Evolutionary conservation across 2,888 invertebrate species (phyloP).

Genomic region (Agriotes lineatus): DNA sequence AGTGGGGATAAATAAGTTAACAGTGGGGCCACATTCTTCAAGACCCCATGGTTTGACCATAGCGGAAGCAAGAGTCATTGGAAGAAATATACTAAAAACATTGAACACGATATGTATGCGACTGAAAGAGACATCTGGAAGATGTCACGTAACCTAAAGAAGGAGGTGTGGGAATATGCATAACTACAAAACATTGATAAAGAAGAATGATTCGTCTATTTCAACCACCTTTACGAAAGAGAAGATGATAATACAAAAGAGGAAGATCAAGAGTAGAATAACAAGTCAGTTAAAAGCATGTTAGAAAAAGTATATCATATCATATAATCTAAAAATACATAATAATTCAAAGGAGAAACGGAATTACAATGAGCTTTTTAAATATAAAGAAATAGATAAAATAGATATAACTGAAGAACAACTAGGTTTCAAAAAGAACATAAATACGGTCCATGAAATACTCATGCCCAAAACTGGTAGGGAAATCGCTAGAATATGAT

Average conservation of each 20-base stretch:
- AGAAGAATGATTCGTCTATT: neutral
- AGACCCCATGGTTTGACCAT: neutral
- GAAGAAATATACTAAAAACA: neutral
- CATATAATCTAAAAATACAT: neutral
- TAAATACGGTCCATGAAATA: too few relatives aligned
- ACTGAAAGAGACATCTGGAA: too few relatives aligned
- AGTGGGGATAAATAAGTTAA: neutral
- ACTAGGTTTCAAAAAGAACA: neutral
- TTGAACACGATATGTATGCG: too few relatives aligned
- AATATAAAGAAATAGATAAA: neutral
- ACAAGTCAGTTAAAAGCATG: neutral
- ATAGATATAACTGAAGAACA: neutral
- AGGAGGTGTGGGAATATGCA: too few relatives aligned
- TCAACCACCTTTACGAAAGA: neutral
- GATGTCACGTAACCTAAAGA: too few relatives aligned
- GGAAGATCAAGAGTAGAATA: neutral
- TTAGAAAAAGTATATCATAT: neutral
- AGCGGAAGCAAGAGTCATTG: neutral
- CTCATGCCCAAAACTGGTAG: too few relatives aligned
- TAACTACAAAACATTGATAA: neutral
- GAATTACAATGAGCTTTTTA: neutral
- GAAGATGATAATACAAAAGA: neutral
- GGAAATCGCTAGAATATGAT: too few relatives aligned
- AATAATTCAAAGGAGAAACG: too few relatives aligned
- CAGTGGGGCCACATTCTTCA: neutral